Evolutionary conservation across 2,113 vertebrate species (phyloP), one percentile per base, ranked within the genome.

Genomic region (Girardinichthys multiradiatus): DNA sequence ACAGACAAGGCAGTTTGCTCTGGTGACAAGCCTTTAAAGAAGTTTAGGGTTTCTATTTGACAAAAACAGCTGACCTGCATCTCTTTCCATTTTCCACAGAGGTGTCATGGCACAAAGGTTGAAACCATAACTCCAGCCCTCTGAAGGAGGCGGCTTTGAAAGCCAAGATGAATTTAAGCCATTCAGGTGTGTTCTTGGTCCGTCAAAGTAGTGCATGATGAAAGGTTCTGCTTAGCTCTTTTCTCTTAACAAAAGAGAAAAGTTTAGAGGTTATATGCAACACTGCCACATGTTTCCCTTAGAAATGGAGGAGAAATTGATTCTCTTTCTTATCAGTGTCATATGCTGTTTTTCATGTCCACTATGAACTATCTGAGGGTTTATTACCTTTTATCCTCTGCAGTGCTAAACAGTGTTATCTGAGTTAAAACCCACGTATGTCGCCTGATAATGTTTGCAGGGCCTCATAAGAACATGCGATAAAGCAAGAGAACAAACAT

Each of bases 41-140:
- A 79, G 27, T 35, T 66, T 15, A 48, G 45, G 37, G 48, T 17
- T 69, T 58, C 28, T 39, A 59, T 26, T 10, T 71, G 19, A 80
- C 7, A 51, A 39, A 51, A 27, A 24, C 27, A 13, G 58, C 42
- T 6, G 27, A 68, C 60, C 27, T 67, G 37, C 11, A 26, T 68
- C 57, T 62, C 14, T 68, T 28, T 68, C 8, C 0, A 3, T 57
- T 74, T 57, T 68, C 64, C 7, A 54, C 4, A 39, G 33, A 2
- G 26, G 31, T 48, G 42, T 69, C 59, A 63, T 9, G 28, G 64
- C 30, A 64, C 68, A 77, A 81, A 79, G 70, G 67, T 74, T 68
- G 80, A 68, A 84, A 66, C n/a, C 31, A 27, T 74, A 84, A 77
- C 69, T 77, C 27, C 30, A 54, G 60, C 29, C n/a, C 67, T 60